Evolutionary conservation across 2,113 vertebrate genomes (phyloP).

Genomic region (Brienomyrus longianalis): DNA sequence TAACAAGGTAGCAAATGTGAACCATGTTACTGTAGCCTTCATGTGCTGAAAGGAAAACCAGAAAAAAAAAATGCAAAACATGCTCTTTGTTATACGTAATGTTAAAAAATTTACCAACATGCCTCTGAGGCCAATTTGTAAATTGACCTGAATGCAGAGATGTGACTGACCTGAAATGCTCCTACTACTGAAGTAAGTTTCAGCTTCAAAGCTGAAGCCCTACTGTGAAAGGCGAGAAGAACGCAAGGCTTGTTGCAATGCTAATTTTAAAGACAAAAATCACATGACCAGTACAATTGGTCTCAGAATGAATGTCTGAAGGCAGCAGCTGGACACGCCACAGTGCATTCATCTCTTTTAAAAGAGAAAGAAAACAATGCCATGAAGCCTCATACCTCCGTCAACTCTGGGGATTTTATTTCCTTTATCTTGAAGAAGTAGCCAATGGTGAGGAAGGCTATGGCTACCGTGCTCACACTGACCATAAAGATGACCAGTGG

Average conservation of each 20-base stretch:
- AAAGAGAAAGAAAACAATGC: background rate
- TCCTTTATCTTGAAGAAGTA: slow-evolving; percentile 99
- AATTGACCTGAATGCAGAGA: background rate
- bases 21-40: background rate
- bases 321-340: background rate
- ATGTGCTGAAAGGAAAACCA: background rate
- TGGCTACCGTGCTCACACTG: slow-evolving; percentile 92
- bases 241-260: background rate
- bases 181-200: background rate
- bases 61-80: background rate
- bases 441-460: slow-evolving; percentile 91
- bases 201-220: background rate
- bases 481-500: slow-evolving; percentile 98
- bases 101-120: background rate
- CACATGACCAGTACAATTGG: background rate
- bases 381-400: slow-evolving; percentile 67
- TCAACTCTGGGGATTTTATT: slow-evolving; percentile 93
- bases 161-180: background rate
- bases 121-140: background rate
- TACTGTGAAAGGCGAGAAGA: background rate
- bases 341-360: background rate
- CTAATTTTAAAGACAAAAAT: slow-evolving; percentile 8
- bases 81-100: background rate
- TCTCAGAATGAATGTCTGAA: background rate
- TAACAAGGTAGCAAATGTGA: background rate